Conservation (phyloP, 2,888 invertebrate genomes). For the Ormyrus pomaceus region DNA sequence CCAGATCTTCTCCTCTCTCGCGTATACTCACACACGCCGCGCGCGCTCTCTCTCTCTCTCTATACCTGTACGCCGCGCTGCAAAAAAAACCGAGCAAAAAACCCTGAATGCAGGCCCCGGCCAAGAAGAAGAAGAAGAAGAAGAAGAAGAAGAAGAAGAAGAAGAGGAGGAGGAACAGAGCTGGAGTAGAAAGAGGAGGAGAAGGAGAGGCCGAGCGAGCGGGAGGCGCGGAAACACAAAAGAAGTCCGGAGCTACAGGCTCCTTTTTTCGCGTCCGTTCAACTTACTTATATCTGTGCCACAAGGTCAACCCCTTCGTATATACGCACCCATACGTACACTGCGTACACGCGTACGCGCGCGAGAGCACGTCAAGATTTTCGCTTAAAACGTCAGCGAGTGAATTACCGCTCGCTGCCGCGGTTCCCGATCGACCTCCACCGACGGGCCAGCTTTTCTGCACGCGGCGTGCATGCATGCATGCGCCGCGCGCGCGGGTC, state of each 20-base stretch:
- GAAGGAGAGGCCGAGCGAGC: background rate
- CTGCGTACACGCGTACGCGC: background rate
- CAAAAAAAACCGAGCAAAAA: background rate
- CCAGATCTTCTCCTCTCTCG: constrained; percentile 4
- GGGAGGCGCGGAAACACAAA: constrained; percentile 52
- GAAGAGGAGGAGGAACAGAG: background rate
- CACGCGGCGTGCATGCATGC: background rate
- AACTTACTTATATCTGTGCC: constrained; percentile 63
- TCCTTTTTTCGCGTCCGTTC: constrained; percentile 57
- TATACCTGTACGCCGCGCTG: constrained; percentile 11
- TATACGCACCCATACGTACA: background rate
- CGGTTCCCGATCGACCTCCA: background rate
- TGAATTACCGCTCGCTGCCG: constrained; percentile 12
- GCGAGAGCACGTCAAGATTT: constrained; percentile 12
- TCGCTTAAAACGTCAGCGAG: background rate
- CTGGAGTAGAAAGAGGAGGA: background rate
- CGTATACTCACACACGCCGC: background rate
- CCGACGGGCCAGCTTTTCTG: no score
- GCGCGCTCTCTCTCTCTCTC: background rate
- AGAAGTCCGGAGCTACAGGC: constrained; percentile 55
- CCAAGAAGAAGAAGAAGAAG: constrained; percentile 40
- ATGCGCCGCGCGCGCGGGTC: background rate
- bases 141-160: background rate
- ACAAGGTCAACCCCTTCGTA: constrained; percentile 60
- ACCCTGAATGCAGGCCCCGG: constrained; percentile 4